Evolutionary conservation across 2,888 invertebrate genomes (phyloP).

Genomic region (Gnatocerus cornutus): DNA sequence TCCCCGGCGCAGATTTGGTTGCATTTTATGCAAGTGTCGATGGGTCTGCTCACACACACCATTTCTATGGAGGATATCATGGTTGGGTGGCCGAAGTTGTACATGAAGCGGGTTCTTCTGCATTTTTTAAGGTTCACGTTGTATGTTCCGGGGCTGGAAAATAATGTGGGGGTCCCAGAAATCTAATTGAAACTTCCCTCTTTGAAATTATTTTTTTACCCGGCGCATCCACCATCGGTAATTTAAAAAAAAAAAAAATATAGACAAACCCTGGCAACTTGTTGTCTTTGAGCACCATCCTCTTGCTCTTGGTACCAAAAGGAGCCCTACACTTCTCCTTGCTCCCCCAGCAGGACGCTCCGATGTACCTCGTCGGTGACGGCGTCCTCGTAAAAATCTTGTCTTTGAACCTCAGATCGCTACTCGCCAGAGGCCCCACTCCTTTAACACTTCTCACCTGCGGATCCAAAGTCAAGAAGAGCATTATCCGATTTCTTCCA

Average conservation of each 20-base stretch:
- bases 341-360: neutral
- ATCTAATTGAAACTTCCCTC: too few relatives aligned
- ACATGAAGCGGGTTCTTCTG: slow-evolving; percentile 65
- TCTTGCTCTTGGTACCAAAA: slow-evolving; percentile 55
- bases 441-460: slow-evolving; percentile 61
- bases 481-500: too few relatives aligned
- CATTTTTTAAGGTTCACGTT: slow-evolving; percentile 54
- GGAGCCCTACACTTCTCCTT: slow-evolving; percentile 55
- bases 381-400: slow-evolving; percentile 59
- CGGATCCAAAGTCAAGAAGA: too few relatives aligned
- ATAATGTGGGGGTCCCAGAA: too few relatives aligned
- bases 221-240: too few relatives aligned
- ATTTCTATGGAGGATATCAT: slow-evolving; percentile 70
- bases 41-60: slow-evolving; percentile 68
- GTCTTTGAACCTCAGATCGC: slow-evolving; percentile 61
- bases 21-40: slow-evolving; percentile 70
- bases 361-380: slow-evolving; percentile 65
- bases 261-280: slow-evolving; percentile 65
- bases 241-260: too few relatives aligned
- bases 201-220: slow-evolving; percentile 5
- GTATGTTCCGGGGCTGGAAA: slow-evolving; percentile 64
- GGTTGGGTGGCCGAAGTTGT: slow-evolving; percentile 69
- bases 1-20: slow-evolving; percentile 69
- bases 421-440: slow-evolving; percentile 62
- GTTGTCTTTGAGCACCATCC: slow-evolving; percentile 42